These are phyloP conservation scores for Lasioglossum oenotherae DNA, from an alignment of 2,888 invertebrate genomes.

Conservation along the genomic window DNA sequence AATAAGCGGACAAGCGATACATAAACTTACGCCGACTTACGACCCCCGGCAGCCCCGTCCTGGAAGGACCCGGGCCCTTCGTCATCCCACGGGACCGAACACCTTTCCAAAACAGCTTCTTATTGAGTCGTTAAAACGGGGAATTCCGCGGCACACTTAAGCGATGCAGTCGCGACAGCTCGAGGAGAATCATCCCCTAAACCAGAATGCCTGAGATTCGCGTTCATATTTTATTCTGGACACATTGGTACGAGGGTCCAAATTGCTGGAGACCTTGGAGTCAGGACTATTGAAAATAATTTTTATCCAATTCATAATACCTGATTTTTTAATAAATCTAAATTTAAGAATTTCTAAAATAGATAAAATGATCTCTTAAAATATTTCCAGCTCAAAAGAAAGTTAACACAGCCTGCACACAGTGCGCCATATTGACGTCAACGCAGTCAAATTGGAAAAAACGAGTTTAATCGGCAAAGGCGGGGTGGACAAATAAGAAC, in stretches of 20 bases:
- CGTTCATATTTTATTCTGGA: background rate
- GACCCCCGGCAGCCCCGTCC: conserved; percentile 40
- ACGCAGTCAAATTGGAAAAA: background rate
- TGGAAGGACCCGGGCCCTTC: conserved; percentile 8
- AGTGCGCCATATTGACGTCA: background rate
- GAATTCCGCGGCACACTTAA: conserved; percentile 33
- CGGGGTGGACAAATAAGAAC: background rate
- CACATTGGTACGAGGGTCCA: too few relatives aligned
- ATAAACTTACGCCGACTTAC: conserved; percentile 73
- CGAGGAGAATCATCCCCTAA: background rate
- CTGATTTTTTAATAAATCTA: too few relatives aligned
- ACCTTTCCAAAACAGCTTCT: conserved; percentile 30
- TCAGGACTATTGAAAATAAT: too few relatives aligned
- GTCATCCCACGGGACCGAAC: conserved; percentile 8
- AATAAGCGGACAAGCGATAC: conserved; percentile 62
- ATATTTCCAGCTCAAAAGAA: background rate
- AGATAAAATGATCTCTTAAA: background rate
- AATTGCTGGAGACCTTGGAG: too few relatives aligned
- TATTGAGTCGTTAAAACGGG: conserved; percentile 73
- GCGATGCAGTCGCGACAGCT: background rate
- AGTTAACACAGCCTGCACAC: background rate
- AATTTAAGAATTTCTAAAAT: too few relatives aligned
- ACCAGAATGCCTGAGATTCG: background rate
- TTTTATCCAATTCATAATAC: too few relatives aligned
- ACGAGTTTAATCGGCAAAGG: background rate